Evolutionary conservation across 2,888 invertebrate species (phyloP), one percentile per base, ranked within the genome.

Genomic region (Lepidochrysops patricia): DNA sequence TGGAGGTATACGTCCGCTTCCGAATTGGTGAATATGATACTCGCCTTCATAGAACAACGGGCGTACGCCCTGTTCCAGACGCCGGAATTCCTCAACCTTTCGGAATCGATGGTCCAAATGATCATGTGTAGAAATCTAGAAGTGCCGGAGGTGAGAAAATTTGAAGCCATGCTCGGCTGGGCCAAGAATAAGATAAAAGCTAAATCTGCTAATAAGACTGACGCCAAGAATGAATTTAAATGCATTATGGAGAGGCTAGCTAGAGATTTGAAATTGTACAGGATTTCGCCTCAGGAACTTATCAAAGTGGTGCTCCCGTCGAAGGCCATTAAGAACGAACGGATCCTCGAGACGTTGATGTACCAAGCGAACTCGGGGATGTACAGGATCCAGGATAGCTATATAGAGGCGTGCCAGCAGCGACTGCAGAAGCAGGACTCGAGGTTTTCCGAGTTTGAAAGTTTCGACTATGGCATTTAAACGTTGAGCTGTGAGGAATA

Each of bases 61-160:
- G 96, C 97, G 6, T 94, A 94, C 71, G 94, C 95, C 69, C 89
- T 97, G 60, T 97, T 97, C 82, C 94, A 95, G 74, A 94, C 94
- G 58, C 86, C 93, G 1, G 97, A 97, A 75, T 97, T 96, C 76
- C 90, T 97, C 6, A 94, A 94, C 67, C 91, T 97, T 43, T 97
- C 97, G 67, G 97, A 97, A 77, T 97, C 97, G 3, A 97, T 97
- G 96, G 97, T 97, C 19, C 96, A 96, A 76, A 96, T 96, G 95
- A 96, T 96, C 68, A 96, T 96, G 96, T 94, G 94, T 80, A 93
- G 97, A n/a, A 95, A 95, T 75, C 91, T 97, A 66, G 96, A 96
- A 74, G 95, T 97, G 57, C 93, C 95, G 0, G 97, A 97, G 80
- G 94, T 97, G 37, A 91, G 94, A 58, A 97, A 97, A 81, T 97